phyloP scores from a whole-genome alignment of 2,113 vertebrate species.

The Neopipo cinnamomea region DNA sequence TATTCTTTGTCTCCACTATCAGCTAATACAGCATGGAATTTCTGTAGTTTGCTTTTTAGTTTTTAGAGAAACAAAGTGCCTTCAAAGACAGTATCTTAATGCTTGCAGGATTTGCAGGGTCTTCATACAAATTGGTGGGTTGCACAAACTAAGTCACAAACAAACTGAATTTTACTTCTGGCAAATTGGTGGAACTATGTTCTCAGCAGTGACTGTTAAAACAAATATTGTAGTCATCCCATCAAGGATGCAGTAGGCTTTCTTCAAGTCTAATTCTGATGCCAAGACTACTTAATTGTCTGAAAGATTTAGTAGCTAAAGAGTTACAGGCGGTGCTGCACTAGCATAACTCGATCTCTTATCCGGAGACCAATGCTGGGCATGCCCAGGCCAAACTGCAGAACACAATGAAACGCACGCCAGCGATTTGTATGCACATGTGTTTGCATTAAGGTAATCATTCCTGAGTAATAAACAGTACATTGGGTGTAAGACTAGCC shows the following conservation, averaged over 20 bases:
- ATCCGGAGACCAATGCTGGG: background rate
- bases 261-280: background rate
- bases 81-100: background rate
- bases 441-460: background rate
- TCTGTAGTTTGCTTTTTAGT: background rate
- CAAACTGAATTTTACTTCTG: background rate
- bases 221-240: background rate
- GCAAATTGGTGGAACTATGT: background rate
- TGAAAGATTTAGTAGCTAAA: background rate
- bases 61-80: background rate
- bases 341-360: background rate
- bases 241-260: background rate
- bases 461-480: background rate
- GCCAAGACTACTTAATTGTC: background rate
- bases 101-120: background rate
- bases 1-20: background rate
- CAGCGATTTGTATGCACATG: rapidly evolving
- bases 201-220: background rate
- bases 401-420: background rate
- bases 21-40: background rate
- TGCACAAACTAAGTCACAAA: background rate
- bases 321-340: background rate
- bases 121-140: background rate
- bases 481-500: background rate
- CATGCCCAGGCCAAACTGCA: background rate